Evolutionary conservation across 2,113 vertebrate species (phyloP), one percentile per base, ranked within the genome.

Genomic region (Theristicus caerulescens): DNA sequence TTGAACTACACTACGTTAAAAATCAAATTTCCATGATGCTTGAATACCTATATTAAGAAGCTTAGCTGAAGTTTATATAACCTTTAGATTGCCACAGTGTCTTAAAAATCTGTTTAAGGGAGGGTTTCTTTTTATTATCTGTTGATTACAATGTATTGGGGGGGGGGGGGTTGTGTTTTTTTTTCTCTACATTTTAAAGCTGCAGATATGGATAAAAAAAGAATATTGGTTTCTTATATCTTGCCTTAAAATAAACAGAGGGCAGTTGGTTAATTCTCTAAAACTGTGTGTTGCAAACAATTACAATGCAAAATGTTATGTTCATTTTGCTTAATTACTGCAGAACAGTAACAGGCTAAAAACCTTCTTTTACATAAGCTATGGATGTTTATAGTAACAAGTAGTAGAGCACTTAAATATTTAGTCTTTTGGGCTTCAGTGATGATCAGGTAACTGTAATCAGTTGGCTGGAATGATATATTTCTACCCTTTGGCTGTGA

Each of bases 41-140:
- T 82, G 47, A 86, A 91, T 66, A 54, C 42, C 10, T 73, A 58
- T 42, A 71, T 73, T 91, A 82, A 82, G 91, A 74, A 62, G 89
- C 65, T 95, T 96, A 93, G 32, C 18, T 93, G 61, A 72, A 65
- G 81, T 95, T 91, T 94, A 91, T 40, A 49, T 94, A 91, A 96
- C 73, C 32, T 96, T 91, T 64, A 85, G 12, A 93, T 87, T 87
- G 16, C 36, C 32, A 38, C 11, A 67, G 10, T 20, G 10, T 51
- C 65, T 87, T 71, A 87, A 94, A 96, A 96, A 59, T 71, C 51
- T 79, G 32, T 91, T 93, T 82, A 84, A 93, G 40, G 24, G 32
- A 59, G 22, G 21, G 14, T 10, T 6, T 36, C 34, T 89, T 77
- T 62, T 73, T 42, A 89, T 95, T 89, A 67, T 82, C 73, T 65